Conservation (phyloP, 2,888 invertebrate genomes). For the Steinernema scapterisci region DNA sequence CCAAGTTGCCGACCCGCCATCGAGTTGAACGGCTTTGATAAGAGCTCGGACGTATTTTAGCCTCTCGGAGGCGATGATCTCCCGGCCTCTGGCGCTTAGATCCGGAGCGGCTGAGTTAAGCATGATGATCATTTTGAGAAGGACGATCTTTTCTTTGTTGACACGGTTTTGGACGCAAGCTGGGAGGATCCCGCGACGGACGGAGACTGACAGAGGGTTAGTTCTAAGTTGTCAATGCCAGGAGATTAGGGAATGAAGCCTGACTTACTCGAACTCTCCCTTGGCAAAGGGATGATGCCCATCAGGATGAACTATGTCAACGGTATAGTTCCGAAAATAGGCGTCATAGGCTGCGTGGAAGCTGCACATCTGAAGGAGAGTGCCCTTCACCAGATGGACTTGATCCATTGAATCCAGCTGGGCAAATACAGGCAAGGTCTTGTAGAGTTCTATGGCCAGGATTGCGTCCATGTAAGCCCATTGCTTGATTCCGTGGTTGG, state of each 20-base stretch:
- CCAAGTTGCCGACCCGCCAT: neutral
- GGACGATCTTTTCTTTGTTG: slow-evolving; percentile 9
- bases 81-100: neutral
- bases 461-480: slow-evolving; percentile 27
- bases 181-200: neutral
- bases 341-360: slow-evolving; percentile 18
- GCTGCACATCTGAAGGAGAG: neutral
- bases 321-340: slow-evolving; percentile 3
- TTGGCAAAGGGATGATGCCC: slow-evolving; percentile 3
- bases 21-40: slow-evolving; percentile 34
- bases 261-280: neutral
- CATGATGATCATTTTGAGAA: slow-evolving; percentile 7
- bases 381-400: neutral
- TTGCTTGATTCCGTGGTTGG: slow-evolving; percentile 1
- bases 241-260: neutral
- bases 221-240: neutral
- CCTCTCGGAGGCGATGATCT: slow-evolving; percentile 30
- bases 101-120: slow-evolving; percentile 14
- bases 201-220: neutral
- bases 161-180: neutral
- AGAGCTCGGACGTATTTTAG: slow-evolving; percentile 33
- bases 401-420: neutral
- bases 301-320: neutral
- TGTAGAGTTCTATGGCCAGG: slow-evolving; percentile 14
- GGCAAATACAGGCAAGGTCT: neutral